Conservation (phyloP, 2,797 vertebrate genomes). For the Craterocephalus amniculus region DNA sequence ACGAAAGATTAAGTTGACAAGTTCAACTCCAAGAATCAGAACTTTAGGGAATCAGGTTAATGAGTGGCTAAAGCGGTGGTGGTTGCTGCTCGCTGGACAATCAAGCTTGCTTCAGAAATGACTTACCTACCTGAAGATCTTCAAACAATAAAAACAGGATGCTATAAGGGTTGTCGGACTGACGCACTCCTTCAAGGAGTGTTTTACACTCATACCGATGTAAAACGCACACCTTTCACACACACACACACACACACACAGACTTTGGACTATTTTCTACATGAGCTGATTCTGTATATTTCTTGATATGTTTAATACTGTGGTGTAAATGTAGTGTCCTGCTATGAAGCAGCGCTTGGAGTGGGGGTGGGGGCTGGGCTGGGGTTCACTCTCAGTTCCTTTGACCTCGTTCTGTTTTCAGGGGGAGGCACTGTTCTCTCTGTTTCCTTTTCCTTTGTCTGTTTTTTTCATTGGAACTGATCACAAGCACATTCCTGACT, state of each 20-base stretch:
- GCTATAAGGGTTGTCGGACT: not conserved
- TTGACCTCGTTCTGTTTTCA: constrained; percentile 33
- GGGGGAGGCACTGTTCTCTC: constrained; percentile 25
- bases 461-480: constrained; percentile 61
- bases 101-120: not conserved
- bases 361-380: constrained; percentile 15
- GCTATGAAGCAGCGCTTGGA: constrained; percentile 37
- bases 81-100: constrained; percentile 7
- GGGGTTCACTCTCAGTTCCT: constrained; percentile 30
- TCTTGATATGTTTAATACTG: constrained; percentile 79
- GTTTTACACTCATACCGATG: constrained; percentile 28
- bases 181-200: too few species aligned
- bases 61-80: not conserved
- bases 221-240: constrained; percentile 40
- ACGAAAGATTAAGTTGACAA: too few species aligned
- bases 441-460: constrained; percentile 45
- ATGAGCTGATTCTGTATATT: constrained; percentile 81
- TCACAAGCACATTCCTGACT: constrained; percentile 85
- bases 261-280: constrained; percentile 80
- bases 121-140: too few species aligned
- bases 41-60: too few species aligned
- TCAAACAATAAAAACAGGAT: not conserved
- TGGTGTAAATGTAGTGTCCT: constrained; percentile 82
- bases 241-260: too few species aligned
- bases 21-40: too few species aligned